Percentiles rank a stretch among this genome's conserved stretches.
phyloP scores from a whole-genome alignment of 1,140 invertebrate genomes.

The Maniola jurtina region DNA sequence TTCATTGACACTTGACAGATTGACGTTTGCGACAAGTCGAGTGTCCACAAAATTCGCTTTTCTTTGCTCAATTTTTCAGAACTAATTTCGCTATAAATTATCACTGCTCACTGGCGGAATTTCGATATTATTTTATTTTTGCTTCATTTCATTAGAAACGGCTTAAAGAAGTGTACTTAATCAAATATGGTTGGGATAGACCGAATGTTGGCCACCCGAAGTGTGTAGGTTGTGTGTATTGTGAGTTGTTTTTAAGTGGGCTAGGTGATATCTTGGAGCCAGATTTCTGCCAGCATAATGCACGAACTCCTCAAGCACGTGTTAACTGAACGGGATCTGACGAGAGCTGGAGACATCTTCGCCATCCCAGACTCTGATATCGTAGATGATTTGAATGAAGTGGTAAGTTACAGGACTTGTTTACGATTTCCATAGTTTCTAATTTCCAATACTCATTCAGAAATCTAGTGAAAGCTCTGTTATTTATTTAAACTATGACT shows the following conservation, averaged over 20 bases:
- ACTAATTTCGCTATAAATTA: conserved; percentile 16
- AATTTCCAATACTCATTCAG: background rate
- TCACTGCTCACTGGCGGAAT: conserved; percentile 5
- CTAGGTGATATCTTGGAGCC: conserved; percentile 18
- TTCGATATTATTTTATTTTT: background rate
- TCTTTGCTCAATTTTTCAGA: conserved; percentile 17
- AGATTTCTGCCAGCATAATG: conserved; percentile 78
- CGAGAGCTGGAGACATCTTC: conserved; percentile 94
- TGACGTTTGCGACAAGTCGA: conserved; percentile 32
- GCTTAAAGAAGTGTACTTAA: conserved; percentile 6
- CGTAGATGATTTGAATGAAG: conserved; percentile 90
- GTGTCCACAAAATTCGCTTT: conserved; percentile 21
- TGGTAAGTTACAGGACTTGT: conserved; percentile 79
- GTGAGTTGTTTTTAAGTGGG: conserved; percentile 27
- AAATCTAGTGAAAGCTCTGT: too few relatives aligned
- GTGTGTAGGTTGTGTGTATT: conserved; percentile 32
- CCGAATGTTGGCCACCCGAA: conserved; percentile 4
- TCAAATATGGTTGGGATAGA: conserved; percentile 19
- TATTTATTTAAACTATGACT: too few relatives aligned
- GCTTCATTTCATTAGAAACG: conserved; percentile 2
- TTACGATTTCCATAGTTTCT: conserved; percentile 4
- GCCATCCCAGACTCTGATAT: conserved; percentile 91
- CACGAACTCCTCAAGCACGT: conserved; percentile 94
- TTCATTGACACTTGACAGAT: conserved; percentile 24
- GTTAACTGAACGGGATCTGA: conserved; percentile 91